Evolutionary conservation across 1,140 invertebrate genomes (phyloP), one percentile per base, ranked within the genome.

Genomic region (Drosophila hydei): DNA sequence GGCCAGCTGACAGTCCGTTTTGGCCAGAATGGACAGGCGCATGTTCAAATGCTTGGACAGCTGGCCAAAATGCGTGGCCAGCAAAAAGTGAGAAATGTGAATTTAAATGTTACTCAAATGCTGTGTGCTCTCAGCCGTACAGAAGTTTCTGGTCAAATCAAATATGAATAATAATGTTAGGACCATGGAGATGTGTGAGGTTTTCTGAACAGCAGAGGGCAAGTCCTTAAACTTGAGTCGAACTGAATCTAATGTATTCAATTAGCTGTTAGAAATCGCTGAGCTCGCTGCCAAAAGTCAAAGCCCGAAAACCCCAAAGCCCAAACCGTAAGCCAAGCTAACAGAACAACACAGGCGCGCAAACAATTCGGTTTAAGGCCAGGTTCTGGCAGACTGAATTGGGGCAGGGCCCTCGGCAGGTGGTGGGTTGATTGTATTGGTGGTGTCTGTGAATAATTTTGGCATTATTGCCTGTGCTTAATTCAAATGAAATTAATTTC

Each of bases 401-500:
- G 54, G 59, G 9, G 36, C 19, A 42, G 48, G 42, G n/a, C n/a
- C n/a, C n/a, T n/a, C n/a, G n/a, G 36, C 9, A 25, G 40, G n/a
- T 16, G 51, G 73, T 60, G 48, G 48, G 71, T 77, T 83, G 79
- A 83, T 80, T 80, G 77, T 79, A 73, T 77, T 61, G 78, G 65
- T 64, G 79, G 83, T 85, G 81, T 85, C 81, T 87, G 81, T 85
- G 81, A 85, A 85, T 85, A 85, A 87, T 85, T 85, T 87, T 76
- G 75, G 77, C 81, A 85, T 85, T 85, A 85, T 85, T 85, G 81
- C 81, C 81, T 81, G 81, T 87, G 81, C 81, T 85, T 85, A 85
- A 85, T 85, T 85, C 81, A 85, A 85, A 85, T 85, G 81, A 85
- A 85, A 85, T 85, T 85, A 85, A 85, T 85, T 85, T 85, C 81